A percentile compares a stretch with the other conserved stretches of the same genome.
Conservation (phyloP, 2,113 vertebrate genomes). For the Numida meleagris region DNA sequence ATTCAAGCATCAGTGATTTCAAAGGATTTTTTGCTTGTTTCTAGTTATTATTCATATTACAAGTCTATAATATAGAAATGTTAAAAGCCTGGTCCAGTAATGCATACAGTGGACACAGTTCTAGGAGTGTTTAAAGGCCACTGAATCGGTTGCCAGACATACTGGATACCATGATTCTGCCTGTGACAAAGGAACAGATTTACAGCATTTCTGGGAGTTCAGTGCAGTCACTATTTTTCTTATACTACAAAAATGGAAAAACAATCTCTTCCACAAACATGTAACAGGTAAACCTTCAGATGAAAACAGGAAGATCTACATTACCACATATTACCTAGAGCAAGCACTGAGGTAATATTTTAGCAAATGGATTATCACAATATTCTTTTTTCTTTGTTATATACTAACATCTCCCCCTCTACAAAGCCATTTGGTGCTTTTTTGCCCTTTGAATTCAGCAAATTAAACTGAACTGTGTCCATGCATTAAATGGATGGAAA, state of each 20-base stretch:
- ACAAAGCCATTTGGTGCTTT: not conserved
- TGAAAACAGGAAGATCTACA: slow-evolving; percentile 2
- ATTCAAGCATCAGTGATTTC: slow-evolving; percentile 13
- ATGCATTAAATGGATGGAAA: slow-evolving; percentile 77
- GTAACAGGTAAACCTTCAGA: not conserved
- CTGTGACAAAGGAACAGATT: slow-evolving; percentile 2
- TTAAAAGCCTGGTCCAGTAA: not conserved
- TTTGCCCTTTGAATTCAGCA: slow-evolving; percentile 69
- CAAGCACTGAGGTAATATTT: slow-evolving; percentile 21
- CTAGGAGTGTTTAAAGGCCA: not conserved
- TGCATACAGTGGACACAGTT: not conserved
- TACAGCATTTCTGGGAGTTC: not conserved
- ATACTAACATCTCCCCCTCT: not conserved
- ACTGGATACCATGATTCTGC: not conserved
- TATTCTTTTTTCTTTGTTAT: slow-evolving; percentile 37
- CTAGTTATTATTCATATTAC: not conserved
- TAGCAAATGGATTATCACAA: slow-evolving; percentile 25
- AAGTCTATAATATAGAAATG: not conserved
- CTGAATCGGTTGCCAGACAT: not conserved
- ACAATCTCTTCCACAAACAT: not conserved
- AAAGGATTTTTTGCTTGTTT: slow-evolving; percentile 2
- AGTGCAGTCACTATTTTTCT: not conserved
- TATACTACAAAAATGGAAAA: slow-evolving; percentile 4
- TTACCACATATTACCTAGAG: not conserved
- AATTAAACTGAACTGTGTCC: slow-evolving; percentile 77